Conservation (phyloP, 2,888 invertebrate species). For the Hemistola chrysoprasaria region DNA sequence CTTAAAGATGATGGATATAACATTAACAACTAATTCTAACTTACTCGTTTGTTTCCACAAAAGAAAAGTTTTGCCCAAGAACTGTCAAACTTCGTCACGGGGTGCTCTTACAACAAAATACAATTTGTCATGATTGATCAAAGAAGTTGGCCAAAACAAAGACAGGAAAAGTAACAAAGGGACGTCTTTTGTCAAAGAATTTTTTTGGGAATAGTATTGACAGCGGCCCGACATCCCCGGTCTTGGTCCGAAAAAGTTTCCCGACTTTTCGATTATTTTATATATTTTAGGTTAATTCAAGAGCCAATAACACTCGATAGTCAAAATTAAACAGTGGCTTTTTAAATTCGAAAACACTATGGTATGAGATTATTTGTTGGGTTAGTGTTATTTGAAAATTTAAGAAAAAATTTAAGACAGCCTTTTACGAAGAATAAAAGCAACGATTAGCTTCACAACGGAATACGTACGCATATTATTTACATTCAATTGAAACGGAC, state of each 20-base stretch:
- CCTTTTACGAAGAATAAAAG: neutral
- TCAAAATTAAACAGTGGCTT: too few species aligned
- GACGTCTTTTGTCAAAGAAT: conserved; percentile 45
- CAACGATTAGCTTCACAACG: neutral
- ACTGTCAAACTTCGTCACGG: conserved; percentile 67
- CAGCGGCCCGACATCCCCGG: conserved; percentile 9
- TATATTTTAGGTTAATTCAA: conserved; percentile 2
- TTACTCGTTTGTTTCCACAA: conserved; percentile 51
- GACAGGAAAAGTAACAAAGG: conserved; percentile 52
- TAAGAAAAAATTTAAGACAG: neutral
- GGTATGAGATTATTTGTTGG: too few species aligned
- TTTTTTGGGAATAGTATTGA: conserved; percentile 43
- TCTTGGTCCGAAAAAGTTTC: conserved; percentile 22
- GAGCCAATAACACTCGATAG: neutral
- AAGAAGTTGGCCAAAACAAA: conserved; percentile 67
- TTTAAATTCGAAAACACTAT: too few species aligned
- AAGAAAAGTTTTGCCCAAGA: conserved; percentile 57
- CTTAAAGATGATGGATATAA: conserved; percentile 32
- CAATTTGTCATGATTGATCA: conserved; percentile 80
- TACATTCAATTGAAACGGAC: conserved; percentile 13
- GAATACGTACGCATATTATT: conserved; percentile 12
- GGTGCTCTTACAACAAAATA: conserved; percentile 68
- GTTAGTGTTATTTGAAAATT: conserved; percentile 6
- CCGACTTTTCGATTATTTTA: conserved; percentile 14
- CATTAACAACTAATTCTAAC: conserved; percentile 56